phyloP scores from a whole-genome alignment of 2,888 invertebrate species.

The Nomada flava region DNA sequence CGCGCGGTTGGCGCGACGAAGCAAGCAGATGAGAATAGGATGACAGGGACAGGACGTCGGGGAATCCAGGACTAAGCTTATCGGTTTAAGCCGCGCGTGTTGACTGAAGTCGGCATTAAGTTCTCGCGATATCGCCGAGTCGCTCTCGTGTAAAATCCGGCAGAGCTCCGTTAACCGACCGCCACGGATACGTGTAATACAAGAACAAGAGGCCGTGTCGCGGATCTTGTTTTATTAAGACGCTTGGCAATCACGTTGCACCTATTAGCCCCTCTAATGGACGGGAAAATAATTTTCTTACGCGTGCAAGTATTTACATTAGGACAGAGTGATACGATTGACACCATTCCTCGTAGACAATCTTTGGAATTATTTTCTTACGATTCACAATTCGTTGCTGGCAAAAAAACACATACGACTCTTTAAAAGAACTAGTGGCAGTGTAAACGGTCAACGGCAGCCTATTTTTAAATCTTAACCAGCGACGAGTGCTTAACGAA shows the following conservation, averaged over 20 bases:
- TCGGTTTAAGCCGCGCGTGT: constrained; percentile 51
- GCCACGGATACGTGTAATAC: constrained; percentile 40
- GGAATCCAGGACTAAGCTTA: constrained; percentile 50
- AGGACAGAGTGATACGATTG: neutral
- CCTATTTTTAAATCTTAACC: neutral
- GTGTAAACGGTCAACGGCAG: too few species aligned
- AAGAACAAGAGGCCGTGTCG: constrained; percentile 31
- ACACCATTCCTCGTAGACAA: too few species aligned
- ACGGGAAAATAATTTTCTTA: neutral
- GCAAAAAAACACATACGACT: too few species aligned
- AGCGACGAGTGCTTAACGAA: constrained; percentile 4
- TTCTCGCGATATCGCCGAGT: constrained; percentile 48
- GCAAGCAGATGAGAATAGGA: constrained; percentile 33
- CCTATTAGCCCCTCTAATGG: neutral
- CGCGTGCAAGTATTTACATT: too few species aligned
- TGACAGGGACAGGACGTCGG: constrained; percentile 36
- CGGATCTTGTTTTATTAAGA: constrained; percentile 33
- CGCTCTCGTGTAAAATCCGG: constrained; percentile 41
- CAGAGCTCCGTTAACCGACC: constrained; percentile 25
- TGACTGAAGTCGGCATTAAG: constrained; percentile 59
- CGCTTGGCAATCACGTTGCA: neutral
- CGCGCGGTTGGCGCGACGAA: too few species aligned
- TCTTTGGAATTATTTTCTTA: too few species aligned
- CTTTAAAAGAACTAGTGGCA: too few species aligned
- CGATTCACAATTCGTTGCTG: too few species aligned